phyloP scores from a whole-genome alignment of 2,888 invertebrate species.

The Micoletzkya japonica region DNA sequence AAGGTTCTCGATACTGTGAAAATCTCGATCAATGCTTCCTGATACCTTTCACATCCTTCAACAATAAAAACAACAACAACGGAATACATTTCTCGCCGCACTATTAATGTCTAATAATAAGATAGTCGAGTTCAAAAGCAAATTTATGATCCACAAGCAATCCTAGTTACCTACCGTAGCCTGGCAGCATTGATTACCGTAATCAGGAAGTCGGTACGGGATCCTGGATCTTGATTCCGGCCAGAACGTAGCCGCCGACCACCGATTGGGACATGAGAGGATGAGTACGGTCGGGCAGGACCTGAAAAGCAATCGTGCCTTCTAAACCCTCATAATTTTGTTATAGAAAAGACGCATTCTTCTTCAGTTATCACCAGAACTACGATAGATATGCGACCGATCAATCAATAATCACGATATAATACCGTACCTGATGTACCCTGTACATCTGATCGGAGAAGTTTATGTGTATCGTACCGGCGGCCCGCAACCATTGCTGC shows the following conservation, averaged over 20 bases:
- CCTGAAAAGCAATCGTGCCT: conserved; percentile 68
- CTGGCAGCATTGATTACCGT: not conserved
- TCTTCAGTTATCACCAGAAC: not conserved
- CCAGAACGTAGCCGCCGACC: conserved; percentile 84
- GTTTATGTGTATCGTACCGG: conserved; percentile 74
- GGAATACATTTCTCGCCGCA: too few species aligned
- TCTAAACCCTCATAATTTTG: conserved; percentile 63
- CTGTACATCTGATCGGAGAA: conserved; percentile 66
- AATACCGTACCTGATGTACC: conserved; percentile 35
- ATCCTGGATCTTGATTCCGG: conserved; percentile 70
- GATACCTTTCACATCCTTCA: too few species aligned
- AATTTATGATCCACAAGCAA: too few species aligned
- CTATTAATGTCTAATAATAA: too few species aligned
- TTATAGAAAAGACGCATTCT: conserved; percentile 8
- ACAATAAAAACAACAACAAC: too few species aligned
- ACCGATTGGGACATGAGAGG: conserved; percentile 88
- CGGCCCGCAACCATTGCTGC: conserved; percentile 78
- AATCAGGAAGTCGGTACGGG: conserved; percentile 1
- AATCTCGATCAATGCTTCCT: too few species aligned
- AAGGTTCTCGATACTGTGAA: too few species aligned
- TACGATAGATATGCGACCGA: not conserved
- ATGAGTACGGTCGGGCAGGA: conserved; percentile 77
- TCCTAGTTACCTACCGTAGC: too few species aligned
- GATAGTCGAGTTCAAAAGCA: too few species aligned
- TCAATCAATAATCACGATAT: not conserved